Percentiles rank a stretch among this genome's conserved stretches.
Conservation (phyloP, 2,888 invertebrate species). For the Mesopsocus fuscifrons region DNA sequence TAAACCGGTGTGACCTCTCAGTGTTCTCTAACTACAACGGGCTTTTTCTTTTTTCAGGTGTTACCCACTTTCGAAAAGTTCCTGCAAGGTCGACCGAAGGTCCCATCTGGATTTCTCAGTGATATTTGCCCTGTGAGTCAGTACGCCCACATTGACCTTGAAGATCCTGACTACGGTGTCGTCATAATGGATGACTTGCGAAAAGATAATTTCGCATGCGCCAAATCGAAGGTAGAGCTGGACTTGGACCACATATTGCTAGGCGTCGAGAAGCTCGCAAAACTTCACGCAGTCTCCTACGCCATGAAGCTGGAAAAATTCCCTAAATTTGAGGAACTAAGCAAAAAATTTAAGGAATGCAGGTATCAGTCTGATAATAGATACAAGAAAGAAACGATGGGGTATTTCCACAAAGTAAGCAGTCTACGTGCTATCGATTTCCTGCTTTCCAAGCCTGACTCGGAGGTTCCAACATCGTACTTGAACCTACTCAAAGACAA, state of each 20-base stretch:
- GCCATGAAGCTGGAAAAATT: not conserved
- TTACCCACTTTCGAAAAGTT: not conserved
- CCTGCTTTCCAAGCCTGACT: not conserved
- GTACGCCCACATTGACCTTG: not conserved
- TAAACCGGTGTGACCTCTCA: too few relatives aligned
- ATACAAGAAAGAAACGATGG: not conserved
- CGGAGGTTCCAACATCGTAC: not conserved
- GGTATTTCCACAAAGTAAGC: not conserved
- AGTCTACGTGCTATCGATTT: not conserved
- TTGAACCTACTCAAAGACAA: not conserved
- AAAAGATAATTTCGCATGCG: not conserved
- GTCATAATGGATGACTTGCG: slow-evolving; percentile 3
- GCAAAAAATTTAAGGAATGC: not conserved
- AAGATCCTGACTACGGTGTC: not conserved
- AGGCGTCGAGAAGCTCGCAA: not conserved
- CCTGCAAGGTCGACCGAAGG: not conserved
- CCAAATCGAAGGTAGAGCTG: slow-evolving; percentile 1
- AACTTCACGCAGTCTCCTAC: slow-evolving; percentile 1
- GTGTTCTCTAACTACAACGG: too few relatives aligned
- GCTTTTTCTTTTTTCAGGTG: not conserved
- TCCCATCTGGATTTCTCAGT: not conserved
- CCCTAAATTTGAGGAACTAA: not conserved
- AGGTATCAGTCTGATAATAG: not conserved
- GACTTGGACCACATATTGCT: not conserved
- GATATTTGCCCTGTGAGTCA: not conserved